Base-by-base conservation (phyloP, 2,797 vertebrate genomes). In the Cryptoprocta ferox region DNA sequence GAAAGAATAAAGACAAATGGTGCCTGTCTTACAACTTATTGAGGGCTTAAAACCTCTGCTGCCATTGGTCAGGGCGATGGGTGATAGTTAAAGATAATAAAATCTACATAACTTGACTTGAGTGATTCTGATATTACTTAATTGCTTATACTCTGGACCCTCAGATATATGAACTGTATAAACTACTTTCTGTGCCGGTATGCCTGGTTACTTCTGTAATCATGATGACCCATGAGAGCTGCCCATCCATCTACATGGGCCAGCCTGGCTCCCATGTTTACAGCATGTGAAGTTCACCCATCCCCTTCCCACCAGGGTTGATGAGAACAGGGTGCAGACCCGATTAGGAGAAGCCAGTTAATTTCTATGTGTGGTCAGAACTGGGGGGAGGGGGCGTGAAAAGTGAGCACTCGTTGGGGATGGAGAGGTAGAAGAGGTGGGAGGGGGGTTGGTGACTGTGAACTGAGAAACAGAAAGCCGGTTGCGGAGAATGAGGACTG, bases 1-100 rank as follows among this genome's bases (percentile, higher is more conserved):
- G 80, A 84, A 37, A 80, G 56, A 95, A 59, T 50, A 87, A 88
- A 87, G 84, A 90, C 50, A 73, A 88, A 92, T 56, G 66, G 21
- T 73, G 10, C 32, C 28, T 56, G 15, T 68, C 30, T 80, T 59
- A 50, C 13, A 88, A 68, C 65, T 95, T 86, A 86, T 0, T 81
- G 70, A 75, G 68, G 28, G 32, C 59, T 93, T 96, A 61, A 75
- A 78, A 39, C 30, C 66, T 59, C n/a, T 66, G 37, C n/a, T 96
- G 11, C 30, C 56, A 75, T 75, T 86, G n/a, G 37, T 53, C 50
- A 35, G 45, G 42, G 42, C 13, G 59, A 14, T 63, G 21, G 19
- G 4, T 83, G 76, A 45, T 61, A 68, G 30, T 84, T 79, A 85
- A 76, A 45, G 73, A 56, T 65, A 84, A 83, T 78, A 89, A 89